Evolutionary conservation across 2,888 invertebrate species (phyloP).

Genomic region (Tubulanus polymorphus): DNA sequence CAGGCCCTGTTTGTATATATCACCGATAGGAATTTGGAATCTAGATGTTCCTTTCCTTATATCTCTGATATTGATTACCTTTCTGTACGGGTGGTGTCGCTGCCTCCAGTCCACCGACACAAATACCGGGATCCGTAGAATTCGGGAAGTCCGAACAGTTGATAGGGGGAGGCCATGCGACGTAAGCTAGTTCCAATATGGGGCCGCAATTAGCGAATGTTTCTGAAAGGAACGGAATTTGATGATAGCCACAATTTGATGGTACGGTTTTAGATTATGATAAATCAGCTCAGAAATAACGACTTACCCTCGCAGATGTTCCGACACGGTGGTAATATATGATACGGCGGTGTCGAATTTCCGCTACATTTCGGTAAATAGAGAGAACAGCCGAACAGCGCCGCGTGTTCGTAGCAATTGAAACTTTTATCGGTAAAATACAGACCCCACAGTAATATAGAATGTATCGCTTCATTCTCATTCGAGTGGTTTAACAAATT

Average conservation of each 20-base stretch:
- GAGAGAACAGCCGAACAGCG: conserved; percentile 30
- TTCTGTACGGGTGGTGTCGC: conserved; percentile 25
- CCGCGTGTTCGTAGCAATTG: conserved; percentile 30
- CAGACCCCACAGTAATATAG: conserved; percentile 23
- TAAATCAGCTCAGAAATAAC: not conserved
- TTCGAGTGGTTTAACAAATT: conserved; percentile 25
- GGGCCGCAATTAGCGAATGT: conserved; percentile 29
- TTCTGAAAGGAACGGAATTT: conserved; percentile 14
- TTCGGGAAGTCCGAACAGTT: conserved; percentile 34
- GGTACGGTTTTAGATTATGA: no score
- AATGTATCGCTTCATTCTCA: conserved; percentile 19
- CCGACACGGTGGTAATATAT: conserved; percentile 35
- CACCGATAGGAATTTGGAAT: no score
- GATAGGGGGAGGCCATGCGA: conserved; percentile 26
- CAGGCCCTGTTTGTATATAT: no score
- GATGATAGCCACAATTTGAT: no score
- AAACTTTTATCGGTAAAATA: conserved; percentile 27
- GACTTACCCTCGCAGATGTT: conserved; percentile 36
- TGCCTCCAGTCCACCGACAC: conserved; percentile 35
- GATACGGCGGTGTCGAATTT: conserved; percentile 19
- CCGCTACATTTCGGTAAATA: conserved; percentile 33
- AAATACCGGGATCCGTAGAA: conserved; percentile 27
- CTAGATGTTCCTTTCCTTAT: no score
- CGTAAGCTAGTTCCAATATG: conserved; percentile 33
- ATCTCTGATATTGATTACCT: no score